These are phyloP conservation scores for Xiphophorus birchmanni DNA, from an alignment of 2,797 vertebrate genomes.

Conservation along the genomic window DNA sequence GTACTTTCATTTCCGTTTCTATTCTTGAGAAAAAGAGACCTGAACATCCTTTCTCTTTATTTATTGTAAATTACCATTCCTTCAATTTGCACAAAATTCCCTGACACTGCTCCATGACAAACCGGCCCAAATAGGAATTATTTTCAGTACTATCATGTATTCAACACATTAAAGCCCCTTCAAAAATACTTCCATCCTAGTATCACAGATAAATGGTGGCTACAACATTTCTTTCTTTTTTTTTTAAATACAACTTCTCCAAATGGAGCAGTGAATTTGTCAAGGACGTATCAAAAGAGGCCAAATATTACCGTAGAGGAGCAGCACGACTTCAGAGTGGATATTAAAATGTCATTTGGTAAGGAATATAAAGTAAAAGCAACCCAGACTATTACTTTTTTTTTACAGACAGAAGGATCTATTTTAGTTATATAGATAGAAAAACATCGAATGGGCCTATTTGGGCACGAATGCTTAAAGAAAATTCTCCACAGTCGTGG, in stretches of 20 bases:
- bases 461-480: background rate
- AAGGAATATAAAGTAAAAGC: background rate
- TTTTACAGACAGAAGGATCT: background rate
- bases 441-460: background rate
- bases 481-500: too few species aligned
- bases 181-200: background rate
- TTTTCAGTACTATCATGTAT: background rate
- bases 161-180: background rate
- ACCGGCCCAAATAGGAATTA: background rate
- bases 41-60: background rate
- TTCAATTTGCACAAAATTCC: background rate
- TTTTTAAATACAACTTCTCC: background rate
- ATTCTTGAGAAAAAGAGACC: background rate
- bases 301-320: background rate
- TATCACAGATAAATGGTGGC: background rate
- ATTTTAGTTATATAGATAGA: background rate
- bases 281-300: background rate
- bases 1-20: background rate
- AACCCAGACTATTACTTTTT: background rate
- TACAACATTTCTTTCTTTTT: background rate
- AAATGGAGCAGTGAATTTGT: background rate
- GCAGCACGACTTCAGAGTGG: background rate
- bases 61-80: background rate
- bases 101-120: background rate
- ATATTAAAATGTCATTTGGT: background rate